These are phyloP conservation scores for fruit fly (Drosophila melanogaster) DNA, from an alignment of 1,140 invertebrate genomes.

Conservation along the genomic window Release_6_plus_ISO1_MT NT_037436.4:21502501-21503000, in stretches of 20 bases:
- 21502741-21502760: constrained; percentile 72
- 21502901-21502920: constrained; percentile 28
- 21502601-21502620: constrained; percentile 85
- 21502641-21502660: constrained; percentile 68
- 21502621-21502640: constrained; percentile 71
- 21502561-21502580: constrained; percentile 91
- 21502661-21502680: constrained; percentile 87
- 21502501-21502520: constrained; percentile 81
- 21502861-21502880: constrained; percentile 53
- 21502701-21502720: constrained; percentile 88
- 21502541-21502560: constrained; percentile 89
- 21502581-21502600: constrained; percentile 90
- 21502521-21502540: constrained; percentile 88
- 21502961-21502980: constrained; percentile 49
- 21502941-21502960: constrained; percentile 48
- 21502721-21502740: constrained; percentile 79
- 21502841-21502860: constrained; percentile 61
- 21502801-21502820: constrained; percentile 77
- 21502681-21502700: constrained; percentile 87
- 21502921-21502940: constrained; percentile 52
- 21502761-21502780: constrained; percentile 74
- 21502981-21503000: constrained; percentile 64
- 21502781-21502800: constrained; percentile 51
- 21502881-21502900: constrained; percentile 55
- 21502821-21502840: constrained; percentile 75